These are phyloP conservation scores for Forpus xanthops DNA, from an alignment of 2,797 vertebrate genomes.

Conservation along the genomic window DNA sequence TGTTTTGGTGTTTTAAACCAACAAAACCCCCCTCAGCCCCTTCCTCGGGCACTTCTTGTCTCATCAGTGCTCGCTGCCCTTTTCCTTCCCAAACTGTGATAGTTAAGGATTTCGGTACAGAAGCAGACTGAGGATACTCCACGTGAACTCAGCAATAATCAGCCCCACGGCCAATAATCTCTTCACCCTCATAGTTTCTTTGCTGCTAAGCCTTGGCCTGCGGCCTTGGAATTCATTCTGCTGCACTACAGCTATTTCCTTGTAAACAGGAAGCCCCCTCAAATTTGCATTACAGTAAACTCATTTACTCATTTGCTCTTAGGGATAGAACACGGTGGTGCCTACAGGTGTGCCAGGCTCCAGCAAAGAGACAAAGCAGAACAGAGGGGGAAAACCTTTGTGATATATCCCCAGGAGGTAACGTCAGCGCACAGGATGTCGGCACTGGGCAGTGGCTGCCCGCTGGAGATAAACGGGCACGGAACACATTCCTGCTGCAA, in stretches of 20 bases:
- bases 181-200: slow-evolving; percentile 2
- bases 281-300: slow-evolving; percentile 5
- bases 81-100: neutral
- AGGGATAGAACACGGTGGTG: neutral
- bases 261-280: slow-evolving; percentile 56
- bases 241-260: slow-evolving; percentile 43
- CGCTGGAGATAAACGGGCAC: neutral
- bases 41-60: neutral
- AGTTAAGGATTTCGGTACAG: neutral
- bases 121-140: neutral
- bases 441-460: neutral
- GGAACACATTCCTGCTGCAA: neutral
- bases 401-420: neutral
- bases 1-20: slow-evolving; percentile 8
- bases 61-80: neutral
- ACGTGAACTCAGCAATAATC: neutral
- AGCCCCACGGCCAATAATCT: slow-evolving; percentile 45
- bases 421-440: neutral
- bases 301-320: neutral
- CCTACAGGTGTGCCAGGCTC: neutral
- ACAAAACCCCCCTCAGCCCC: neutral
- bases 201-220: slow-evolving; percentile 53
- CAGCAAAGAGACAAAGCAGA: neutral
- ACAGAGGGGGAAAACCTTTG: neutral
- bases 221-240: slow-evolving; percentile 43